phyloP scores from a whole-genome alignment of 1,140 invertebrate genomes.

The Lepidurus apus region DNA sequence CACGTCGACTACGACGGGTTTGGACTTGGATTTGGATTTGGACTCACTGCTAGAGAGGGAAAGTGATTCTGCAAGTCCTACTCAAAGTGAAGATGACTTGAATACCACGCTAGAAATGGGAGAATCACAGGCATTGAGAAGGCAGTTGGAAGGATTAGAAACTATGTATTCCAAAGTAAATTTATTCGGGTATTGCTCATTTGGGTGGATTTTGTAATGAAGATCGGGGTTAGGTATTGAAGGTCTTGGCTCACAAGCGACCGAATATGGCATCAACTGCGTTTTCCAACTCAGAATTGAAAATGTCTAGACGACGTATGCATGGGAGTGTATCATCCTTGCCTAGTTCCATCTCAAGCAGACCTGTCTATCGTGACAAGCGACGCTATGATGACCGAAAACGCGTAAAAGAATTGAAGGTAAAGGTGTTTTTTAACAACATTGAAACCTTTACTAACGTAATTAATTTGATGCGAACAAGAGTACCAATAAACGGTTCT shows the following conservation, averaged over 20 bases:
- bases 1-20: slow-evolving; percentile 62
- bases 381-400: slow-evolving; percentile 52
- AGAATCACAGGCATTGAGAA: slow-evolving; percentile 68
- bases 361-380: slow-evolving; percentile 55
- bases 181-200: slow-evolving; percentile 32
- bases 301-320: slow-evolving; percentile 39
- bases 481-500: slow-evolving; percentile 80
- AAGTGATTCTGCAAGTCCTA: slow-evolving; percentile 46
- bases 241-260: slow-evolving; percentile 63
- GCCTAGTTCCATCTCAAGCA: slow-evolving; percentile 71
- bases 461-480: slow-evolving; percentile 45
- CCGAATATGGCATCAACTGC: slow-evolving; percentile 9
- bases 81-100: slow-evolving; percentile 62
- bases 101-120: slow-evolving; percentile 56
- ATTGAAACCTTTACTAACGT: neutral
- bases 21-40: slow-evolving; percentile 55
- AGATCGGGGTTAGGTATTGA: slow-evolving; percentile 58
- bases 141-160: slow-evolving; percentile 78
- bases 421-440: slow-evolving; percentile 15
- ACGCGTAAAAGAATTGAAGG: slow-evolving; percentile 33
- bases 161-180: slow-evolving; percentile 74
- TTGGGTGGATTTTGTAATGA: neutral
- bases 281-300: slow-evolving; percentile 24
- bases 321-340: slow-evolving; percentile 75
- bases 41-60: slow-evolving; percentile 69